phyloP scores from a whole-genome alignment of 2,113 vertebrate species.

The Scomber japonicus region DNA sequence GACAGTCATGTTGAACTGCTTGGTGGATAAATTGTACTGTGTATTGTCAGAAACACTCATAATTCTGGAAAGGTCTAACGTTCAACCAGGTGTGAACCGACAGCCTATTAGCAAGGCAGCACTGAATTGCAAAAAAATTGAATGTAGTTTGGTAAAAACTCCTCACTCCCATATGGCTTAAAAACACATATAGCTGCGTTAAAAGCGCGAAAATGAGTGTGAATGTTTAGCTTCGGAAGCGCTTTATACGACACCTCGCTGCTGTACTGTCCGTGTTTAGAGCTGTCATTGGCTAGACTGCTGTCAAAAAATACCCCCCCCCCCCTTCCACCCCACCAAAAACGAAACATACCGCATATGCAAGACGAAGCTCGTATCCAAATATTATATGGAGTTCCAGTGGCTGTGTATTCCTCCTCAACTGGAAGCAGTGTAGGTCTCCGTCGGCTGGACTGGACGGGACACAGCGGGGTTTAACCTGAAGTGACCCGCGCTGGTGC shows the following conservation, averaged over 20 bases:
- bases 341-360: slow-evolving; percentile 73
- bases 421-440: slow-evolving; percentile 62
- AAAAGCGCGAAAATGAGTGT: slow-evolving; percentile 20
- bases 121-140: slow-evolving; percentile 1
- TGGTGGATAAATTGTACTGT: neutral
- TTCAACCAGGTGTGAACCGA: neutral
- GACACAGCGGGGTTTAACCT: slow-evolving; percentile 75
- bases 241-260: neutral
- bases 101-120: neutral
- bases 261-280: slow-evolving; percentile 16
- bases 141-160: slow-evolving; percentile 31
- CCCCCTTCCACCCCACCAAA: neutral
- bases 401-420: slow-evolving; percentile 70
- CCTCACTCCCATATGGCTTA: slow-evolving; percentile 14
- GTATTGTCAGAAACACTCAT: slow-evolving; percentile 3
- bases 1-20: neutral
- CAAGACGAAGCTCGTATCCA: slow-evolving; percentile 57
- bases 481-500: slow-evolving; percentile 78
- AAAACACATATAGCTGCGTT: slow-evolving; percentile 17
- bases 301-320: slow-evolving; percentile 16
- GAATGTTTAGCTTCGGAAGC: slow-evolving; percentile 13
- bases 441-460: slow-evolving; percentile 59
- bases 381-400: slow-evolving; percentile 56
- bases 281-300: slow-evolving; percentile 49
- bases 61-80: slow-evolving; percentile 2